Evolutionary conservation across 2,113 vertebrate species (phyloP), one percentile per base, ranked within the genome.

Genomic region (Eulacestoma nigropectus): DNA sequence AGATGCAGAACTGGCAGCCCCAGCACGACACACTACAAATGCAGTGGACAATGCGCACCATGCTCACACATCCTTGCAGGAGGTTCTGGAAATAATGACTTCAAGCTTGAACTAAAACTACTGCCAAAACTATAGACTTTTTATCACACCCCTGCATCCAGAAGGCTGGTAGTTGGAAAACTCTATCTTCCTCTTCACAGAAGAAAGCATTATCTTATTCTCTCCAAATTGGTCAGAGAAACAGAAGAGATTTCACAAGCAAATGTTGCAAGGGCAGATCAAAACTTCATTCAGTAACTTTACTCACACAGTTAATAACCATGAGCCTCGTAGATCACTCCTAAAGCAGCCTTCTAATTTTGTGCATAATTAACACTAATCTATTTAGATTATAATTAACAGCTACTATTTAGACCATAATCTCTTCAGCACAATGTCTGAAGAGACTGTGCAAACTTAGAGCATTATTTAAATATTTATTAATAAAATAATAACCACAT

Each of bases 371-470:
- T 91, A 84, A 81, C 63, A 44, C 8, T 89, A 84, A 87, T 92
- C 49, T 65, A 57, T 91, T 95, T 65, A 50, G 19, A 46, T 77
- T 62, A 62, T 84, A 92, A 94, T 93, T 89, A 96, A 87, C 20
- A 89, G 35, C 17, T 32, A 57, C 46, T 89, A 64, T 65, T 92
- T 78, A 87, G 44, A 84, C 62, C 2, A 2, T 21, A 79, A 73
- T 65, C 23, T 79, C 91, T 94, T 94, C 77, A 79, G 70, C 44
- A 41, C 9, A 80, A 59, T 46, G 10, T 60, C 32, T 65, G n/a
- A n/a, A n/a, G n/a, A n/a, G n/a, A n/a, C n/a, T 85, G 47, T 77
- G 44, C 42, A 88, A 94, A 93, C 3, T 65, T 79, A 59, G 19
- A 85, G 19, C 19, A 52, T 83, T 80, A 79, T 70, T 91, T 73